A percentile compares a stretch with the other conserved stretches of the same genome.
Conservation (phyloP, 2,797 vertebrate genomes). For the Phaenicophaeus curvirostris region DNA sequence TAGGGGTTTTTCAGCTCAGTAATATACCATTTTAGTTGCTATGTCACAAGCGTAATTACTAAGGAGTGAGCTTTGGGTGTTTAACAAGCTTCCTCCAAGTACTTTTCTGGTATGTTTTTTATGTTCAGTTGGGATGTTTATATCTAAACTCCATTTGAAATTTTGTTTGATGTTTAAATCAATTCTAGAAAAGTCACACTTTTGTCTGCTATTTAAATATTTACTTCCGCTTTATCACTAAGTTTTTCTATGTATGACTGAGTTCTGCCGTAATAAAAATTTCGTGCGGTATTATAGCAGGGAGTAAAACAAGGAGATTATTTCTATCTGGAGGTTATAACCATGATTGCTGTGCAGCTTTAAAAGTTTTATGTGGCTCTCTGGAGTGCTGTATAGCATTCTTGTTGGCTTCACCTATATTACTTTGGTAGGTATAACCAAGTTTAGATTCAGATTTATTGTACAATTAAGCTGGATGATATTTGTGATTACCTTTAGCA, state of each 20-base stretch:
- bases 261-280: background rate
- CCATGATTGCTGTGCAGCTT: background rate
- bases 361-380: background rate
- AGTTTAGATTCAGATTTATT: background rate
- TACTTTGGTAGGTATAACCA: background rate
- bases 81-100: background rate
- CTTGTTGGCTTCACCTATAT: background rate
- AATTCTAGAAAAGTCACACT: background rate
- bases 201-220: background rate
- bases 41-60: background rate
- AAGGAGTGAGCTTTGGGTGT: background rate
- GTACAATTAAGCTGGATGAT: background rate
- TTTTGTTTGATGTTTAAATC: slow-evolving; percentile 9
- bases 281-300: background rate
- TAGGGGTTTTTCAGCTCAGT: background rate
- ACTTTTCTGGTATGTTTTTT: background rate
- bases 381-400: background rate
- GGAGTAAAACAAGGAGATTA: background rate
- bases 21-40: background rate
- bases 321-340: background rate
- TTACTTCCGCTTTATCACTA: background rate
- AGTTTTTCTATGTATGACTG: background rate
- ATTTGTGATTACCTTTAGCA: background rate
- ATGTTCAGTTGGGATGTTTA: background rate
- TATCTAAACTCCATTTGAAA: background rate